These are phyloP conservation scores for Porites lobata DNA, from an alignment of 92 coral and sea anemone genomes.

Conservation along the genomic window DNA sequence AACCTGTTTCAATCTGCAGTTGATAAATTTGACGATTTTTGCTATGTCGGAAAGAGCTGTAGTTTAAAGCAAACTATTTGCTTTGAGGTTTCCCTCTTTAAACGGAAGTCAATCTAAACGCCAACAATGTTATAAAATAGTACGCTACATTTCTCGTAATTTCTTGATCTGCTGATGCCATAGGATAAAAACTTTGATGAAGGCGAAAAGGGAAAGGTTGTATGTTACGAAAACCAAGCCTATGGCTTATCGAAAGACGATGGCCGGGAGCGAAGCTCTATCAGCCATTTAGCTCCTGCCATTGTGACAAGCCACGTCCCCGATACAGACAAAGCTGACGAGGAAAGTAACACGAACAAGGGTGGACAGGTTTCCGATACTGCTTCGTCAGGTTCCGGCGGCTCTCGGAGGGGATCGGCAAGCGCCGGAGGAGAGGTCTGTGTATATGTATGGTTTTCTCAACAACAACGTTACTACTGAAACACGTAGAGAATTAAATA, in stretches of 20 bases:
- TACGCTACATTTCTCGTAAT: background rate
- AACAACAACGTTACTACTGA: background rate
- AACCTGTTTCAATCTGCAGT: no score
- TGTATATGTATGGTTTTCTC: background rate
- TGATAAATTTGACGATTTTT: no score
- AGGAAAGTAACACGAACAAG: background rate
- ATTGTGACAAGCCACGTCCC: conserved; percentile 82
- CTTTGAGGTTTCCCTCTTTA: no score
- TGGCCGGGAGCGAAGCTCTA: conserved; percentile 23
- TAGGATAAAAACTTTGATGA: background rate
- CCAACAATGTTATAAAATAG: no score
- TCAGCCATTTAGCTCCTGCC: conserved; percentile 52
- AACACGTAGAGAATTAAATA: no score
- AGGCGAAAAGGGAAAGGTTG: background rate
- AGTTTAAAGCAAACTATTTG: no score
- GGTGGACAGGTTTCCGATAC: conserved; percentile 19
- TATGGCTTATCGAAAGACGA: conserved; percentile 24
- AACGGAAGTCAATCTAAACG: no score
- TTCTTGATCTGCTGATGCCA: background rate
- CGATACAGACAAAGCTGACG: conserved; percentile 10
- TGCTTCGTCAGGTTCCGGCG: conserved; percentile 42
- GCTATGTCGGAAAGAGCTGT: no score
- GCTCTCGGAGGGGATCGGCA: conserved; percentile 42
- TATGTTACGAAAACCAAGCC: conserved; percentile 55
- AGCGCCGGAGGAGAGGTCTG: conserved; percentile 37